Conservation (phyloP, 1,140 invertebrate species). For the Agrilus planipennis region DNA sequence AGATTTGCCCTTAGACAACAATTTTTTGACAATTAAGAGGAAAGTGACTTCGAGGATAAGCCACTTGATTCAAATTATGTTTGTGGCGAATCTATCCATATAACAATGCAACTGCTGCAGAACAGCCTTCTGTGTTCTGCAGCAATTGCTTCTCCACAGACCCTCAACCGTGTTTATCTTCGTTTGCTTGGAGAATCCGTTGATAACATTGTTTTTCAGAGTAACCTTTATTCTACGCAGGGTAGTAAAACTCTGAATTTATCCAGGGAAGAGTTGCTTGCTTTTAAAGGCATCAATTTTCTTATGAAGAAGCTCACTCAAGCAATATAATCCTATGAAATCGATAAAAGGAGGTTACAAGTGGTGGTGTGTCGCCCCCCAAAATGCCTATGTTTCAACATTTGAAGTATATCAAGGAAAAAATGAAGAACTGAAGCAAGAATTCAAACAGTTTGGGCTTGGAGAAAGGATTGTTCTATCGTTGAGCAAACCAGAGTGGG, state of each 20-base stretch:
- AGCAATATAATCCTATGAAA: not conserved
- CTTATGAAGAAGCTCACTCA: slow-evolving; percentile 13
- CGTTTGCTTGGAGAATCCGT: too few species aligned
- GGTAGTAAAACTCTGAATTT: slow-evolving; percentile 25
- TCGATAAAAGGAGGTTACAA: slow-evolving; percentile 5
- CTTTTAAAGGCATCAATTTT: slow-evolving; percentile 29
- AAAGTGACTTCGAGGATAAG: too few species aligned
- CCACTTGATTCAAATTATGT: too few species aligned
- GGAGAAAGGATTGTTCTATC: slow-evolving; percentile 2
- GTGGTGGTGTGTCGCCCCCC: not conserved
- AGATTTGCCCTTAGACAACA: too few species aligned
- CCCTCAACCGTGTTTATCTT: too few species aligned
- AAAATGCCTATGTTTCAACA: not conserved
- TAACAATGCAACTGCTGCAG: too few species aligned
- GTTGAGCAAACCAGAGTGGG: slow-evolving; percentile 3
- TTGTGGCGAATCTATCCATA: too few species aligned
- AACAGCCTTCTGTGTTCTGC: too few species aligned
- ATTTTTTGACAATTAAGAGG: too few species aligned
- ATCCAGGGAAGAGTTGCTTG: slow-evolving; percentile 23
- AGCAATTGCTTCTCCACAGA: too few species aligned
- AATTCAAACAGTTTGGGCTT: slow-evolving; percentile 5
- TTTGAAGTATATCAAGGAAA: slow-evolving; percentile 7
- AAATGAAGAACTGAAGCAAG: not conserved
- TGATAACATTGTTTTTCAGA: slow-evolving; percentile 27
- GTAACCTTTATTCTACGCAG: slow-evolving; percentile 27